Evolutionary conservation across 2,113 vertebrate genomes (phyloP).

Genomic region (Edolisoma coerulescens): DNA sequence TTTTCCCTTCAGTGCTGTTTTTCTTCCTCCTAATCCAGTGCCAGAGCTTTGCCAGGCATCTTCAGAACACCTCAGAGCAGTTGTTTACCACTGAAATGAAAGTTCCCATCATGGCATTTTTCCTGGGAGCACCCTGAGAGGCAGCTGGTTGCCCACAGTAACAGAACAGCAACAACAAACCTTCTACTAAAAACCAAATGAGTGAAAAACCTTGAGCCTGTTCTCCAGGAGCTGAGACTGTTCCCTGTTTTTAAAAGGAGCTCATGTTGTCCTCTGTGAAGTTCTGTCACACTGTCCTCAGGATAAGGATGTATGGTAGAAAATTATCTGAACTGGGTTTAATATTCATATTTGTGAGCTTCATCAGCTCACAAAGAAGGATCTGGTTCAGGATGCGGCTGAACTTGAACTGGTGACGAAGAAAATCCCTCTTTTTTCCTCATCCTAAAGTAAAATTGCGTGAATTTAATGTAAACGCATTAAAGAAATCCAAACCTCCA

Average conservation of each 20-base stretch:
- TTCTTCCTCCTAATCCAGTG: background rate
- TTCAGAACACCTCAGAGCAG: background rate
- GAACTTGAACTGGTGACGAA: background rate
- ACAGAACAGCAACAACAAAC: background rate
- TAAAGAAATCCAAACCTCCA: background rate
- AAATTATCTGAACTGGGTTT: background rate
- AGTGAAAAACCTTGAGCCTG: background rate
- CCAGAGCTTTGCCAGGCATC: background rate
- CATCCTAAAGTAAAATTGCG: background rate
- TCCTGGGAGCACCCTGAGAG: background rate
- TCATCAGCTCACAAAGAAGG: background rate
- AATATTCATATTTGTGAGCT: background rate
- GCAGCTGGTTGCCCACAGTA: background rate
- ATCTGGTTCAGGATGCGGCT: background rate
- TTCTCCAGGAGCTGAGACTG: background rate
- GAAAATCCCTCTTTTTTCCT: background rate
- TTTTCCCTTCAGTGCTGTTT: background rate
- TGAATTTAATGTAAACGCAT: background rate
- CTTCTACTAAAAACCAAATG: fast-evolving
- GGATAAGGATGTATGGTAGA: background rate
- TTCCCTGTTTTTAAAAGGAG: background rate
- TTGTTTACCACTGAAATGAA: background rate
- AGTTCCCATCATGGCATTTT: background rate
- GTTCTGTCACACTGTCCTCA: background rate
- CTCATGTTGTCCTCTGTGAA: background rate